Evolutionary conservation across 2,113 vertebrate genomes (phyloP).

Genomic region (Heterocephalus glaber): DNA sequence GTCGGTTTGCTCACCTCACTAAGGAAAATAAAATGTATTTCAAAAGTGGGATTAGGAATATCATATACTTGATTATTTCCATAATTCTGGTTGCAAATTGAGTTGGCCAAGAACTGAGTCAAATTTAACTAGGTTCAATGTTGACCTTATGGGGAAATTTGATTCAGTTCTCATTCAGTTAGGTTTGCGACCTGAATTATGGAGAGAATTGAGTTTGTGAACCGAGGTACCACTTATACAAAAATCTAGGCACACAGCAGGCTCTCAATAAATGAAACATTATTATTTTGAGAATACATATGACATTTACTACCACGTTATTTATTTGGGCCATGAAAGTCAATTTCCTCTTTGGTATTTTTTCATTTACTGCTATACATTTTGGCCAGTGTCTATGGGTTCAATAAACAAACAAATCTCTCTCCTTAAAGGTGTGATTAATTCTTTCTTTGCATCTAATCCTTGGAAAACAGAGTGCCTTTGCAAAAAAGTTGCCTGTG

Average conservation of each 20-base stretch:
- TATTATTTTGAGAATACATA: conserved; percentile 8
- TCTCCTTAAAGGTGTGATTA: conserved; percentile 6
- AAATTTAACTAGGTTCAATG: background rate
- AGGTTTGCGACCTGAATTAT: background rate
- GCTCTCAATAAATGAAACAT: background rate
- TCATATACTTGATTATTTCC: background rate
- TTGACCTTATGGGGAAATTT: background rate
- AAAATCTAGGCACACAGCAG: background rate
- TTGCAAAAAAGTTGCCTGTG: background rate
- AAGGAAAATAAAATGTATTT: conserved; percentile 38
- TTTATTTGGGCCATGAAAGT: background rate
- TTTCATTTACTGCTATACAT: background rate
- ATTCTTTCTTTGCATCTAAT: conserved; percentile 41
- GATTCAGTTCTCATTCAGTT: background rate
- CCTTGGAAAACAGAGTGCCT: background rate
- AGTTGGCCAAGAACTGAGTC: background rate
- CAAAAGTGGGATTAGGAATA: background rate
- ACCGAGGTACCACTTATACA: background rate
- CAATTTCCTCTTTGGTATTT: conserved; percentile 1
- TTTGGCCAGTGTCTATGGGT: background rate
- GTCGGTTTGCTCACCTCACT: conserved; percentile 3
- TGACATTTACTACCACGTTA: background rate
- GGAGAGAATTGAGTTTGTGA: background rate
- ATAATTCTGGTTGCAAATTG: background rate
- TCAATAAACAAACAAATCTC: conserved; percentile 12